These are phyloP conservation scores for Tachysurus fulvidraco DNA, from an alignment of 2,113 vertebrate species.

Conservation along the genomic window DNA sequence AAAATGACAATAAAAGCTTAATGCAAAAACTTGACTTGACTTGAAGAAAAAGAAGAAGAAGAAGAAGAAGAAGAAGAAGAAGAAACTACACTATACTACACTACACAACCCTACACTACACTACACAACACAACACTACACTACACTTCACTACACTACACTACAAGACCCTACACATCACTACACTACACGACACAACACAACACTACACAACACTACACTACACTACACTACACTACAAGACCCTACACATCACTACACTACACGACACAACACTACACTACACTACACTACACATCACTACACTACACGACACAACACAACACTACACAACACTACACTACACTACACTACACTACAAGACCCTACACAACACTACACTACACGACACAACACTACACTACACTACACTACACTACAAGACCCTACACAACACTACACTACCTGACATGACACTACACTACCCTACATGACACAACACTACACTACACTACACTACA, in stretches of 20 bases:
- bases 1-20: too few species aligned
- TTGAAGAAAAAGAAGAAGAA: too few species aligned
- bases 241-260: too few species aligned
- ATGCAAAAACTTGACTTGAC: too few species aligned
- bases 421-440: neutral
- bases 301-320: neutral
- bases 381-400: neutral
- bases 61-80: too few species aligned
- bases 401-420: neutral
- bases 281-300: neutral
- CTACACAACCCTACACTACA: neutral
- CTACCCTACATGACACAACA: neutral
- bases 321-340: neutral
- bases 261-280: too few species aligned
- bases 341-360: neutral
- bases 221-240: neutral
- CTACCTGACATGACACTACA: neutral
- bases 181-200: neutral
- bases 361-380: neutral
- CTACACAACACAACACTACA: neutral
- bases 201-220: neutral
- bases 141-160: neutral
- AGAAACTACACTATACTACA: too few species aligned
- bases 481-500: neutral
- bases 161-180: too few species aligned